Percentiles rank a stretch among this genome's conserved stretches.
Evolutionary conservation across 1,140 invertebrate genomes (phyloP).

Genomic region (Achatina immaculata): DNA sequence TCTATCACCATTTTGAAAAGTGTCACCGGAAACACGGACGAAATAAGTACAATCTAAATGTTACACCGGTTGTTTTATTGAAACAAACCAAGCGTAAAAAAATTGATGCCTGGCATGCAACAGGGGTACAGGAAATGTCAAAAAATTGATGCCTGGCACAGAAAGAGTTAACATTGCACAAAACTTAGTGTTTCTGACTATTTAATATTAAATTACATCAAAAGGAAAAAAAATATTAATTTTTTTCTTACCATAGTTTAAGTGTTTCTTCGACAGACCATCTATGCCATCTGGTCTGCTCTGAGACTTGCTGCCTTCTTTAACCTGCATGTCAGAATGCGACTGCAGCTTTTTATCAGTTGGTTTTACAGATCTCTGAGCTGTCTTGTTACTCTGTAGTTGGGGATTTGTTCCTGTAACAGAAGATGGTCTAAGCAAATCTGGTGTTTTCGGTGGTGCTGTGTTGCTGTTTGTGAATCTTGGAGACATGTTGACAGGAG

Average conservation of each 20-base stretch:
- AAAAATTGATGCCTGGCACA: too few relatives aligned
- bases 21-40: too few relatives aligned
- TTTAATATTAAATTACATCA: too few relatives aligned
- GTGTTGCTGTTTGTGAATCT: conserved; percentile 21
- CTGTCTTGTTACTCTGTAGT: conserved; percentile 18
- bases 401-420: neutral
- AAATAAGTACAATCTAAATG: too few relatives aligned
- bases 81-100: too few relatives aligned
- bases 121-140: too few relatives aligned
- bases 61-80: too few relatives aligned
- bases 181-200: too few relatives aligned
- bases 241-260: neutral
- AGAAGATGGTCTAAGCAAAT: conserved; percentile 44
- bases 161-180: too few relatives aligned
- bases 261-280: neutral
- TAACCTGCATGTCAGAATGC: neutral
- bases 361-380: neutral
- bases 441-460: conserved; percentile 43
- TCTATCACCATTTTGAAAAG: too few relatives aligned
- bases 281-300: neutral
- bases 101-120: too few relatives aligned
- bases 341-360: neutral
- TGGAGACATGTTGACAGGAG: conserved; percentile 41
- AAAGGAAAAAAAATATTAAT: neutral
- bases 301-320: neutral